phyloP scores from a whole-genome alignment of 2,113 vertebrate genomes.

The Ariopsis seemanni region DNA sequence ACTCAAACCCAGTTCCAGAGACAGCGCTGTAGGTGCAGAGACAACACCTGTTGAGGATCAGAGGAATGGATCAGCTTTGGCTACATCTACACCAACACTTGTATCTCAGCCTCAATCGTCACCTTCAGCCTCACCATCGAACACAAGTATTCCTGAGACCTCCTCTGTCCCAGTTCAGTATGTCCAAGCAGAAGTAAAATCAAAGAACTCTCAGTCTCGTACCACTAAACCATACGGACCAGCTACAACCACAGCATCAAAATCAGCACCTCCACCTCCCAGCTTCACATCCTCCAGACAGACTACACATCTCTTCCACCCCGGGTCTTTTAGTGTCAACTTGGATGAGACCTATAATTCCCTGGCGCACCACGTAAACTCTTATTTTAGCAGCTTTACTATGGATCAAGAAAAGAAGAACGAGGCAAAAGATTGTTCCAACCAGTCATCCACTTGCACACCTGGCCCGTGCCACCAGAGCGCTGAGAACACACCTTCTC shows the following conservation, averaged over 20 bases:
- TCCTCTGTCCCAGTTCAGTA: not conserved
- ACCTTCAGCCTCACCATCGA: not conserved
- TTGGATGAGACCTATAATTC: constrained; percentile 89
- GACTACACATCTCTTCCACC: constrained; percentile 76
- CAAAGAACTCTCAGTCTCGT: not conserved
- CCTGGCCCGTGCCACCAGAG: constrained; percentile 26
- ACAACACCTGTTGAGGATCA: constrained; percentile 56
- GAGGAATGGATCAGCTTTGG: constrained; percentile 49
- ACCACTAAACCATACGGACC: constrained; percentile 50
- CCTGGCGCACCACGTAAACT: constrained; percentile 87
- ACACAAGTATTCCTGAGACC: constrained; percentile 23
- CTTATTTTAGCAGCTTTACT: constrained; percentile 78
- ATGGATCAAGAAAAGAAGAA: constrained; percentile 69
- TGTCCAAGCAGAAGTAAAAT: not conserved
- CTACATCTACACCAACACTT: not conserved
- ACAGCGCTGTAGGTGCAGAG: constrained; percentile 58
- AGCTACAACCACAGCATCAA: constrained; percentile 24
- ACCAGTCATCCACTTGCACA: constrained; percentile 20
- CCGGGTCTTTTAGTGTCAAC: constrained; percentile 79
- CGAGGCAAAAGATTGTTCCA: constrained; percentile 53
- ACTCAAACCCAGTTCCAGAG: constrained; percentile 74
- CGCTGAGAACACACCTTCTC: constrained; percentile 10
- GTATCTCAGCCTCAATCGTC: constrained; percentile 36
- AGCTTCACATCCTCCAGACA: constrained; percentile 51
- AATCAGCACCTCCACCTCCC: constrained; percentile 45